phyloP scores from a whole-genome alignment of 2,888 invertebrate species.

The Philhelius pedissequus region DNA sequence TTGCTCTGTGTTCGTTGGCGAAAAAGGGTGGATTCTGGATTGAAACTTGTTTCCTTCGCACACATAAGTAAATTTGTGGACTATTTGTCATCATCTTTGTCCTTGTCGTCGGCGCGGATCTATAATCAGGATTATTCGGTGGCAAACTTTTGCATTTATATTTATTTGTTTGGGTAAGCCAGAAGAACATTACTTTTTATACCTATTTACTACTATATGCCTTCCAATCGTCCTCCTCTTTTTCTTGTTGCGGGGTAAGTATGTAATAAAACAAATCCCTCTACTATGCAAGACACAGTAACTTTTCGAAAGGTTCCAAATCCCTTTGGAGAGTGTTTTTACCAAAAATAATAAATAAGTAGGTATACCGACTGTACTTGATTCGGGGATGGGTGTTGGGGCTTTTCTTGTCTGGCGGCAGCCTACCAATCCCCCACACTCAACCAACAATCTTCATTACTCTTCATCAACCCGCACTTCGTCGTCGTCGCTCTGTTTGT shows the following conservation, averaged over 20 bases:
- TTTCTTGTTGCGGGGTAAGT: background rate
- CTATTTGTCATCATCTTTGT: background rate
- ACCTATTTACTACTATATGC: background rate
- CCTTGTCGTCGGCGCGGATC: conserved; percentile 4
- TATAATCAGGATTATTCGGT: conserved; percentile 44
- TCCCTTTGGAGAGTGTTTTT: conserved; percentile 2
- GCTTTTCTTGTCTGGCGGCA: conserved; percentile 62
- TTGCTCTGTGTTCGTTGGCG: background rate
- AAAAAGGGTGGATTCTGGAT: conserved; percentile 31
- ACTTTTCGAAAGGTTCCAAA: background rate
- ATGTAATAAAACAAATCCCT: background rate
- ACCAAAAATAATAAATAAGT: background rate
- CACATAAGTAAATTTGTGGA: background rate
- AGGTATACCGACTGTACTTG: background rate
- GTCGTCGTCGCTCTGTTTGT: background rate
- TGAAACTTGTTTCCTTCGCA: conserved; percentile 5
- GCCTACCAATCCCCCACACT: conserved; percentile 1
- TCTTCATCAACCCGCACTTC: background rate
- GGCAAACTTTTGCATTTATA: conserved; percentile 43
- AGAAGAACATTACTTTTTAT: conserved; percentile 35
- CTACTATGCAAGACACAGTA: background rate
- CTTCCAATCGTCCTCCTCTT: background rate
- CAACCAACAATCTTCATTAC: background rate
- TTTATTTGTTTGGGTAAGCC: conserved; percentile 64
- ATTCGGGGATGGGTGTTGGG: background rate